A percentile compares a stretch with the other conserved stretches of the same genome.
Conservation (phyloP, 2,113 vertebrate species). For the Campylomormyrus tamandua region DNA sequence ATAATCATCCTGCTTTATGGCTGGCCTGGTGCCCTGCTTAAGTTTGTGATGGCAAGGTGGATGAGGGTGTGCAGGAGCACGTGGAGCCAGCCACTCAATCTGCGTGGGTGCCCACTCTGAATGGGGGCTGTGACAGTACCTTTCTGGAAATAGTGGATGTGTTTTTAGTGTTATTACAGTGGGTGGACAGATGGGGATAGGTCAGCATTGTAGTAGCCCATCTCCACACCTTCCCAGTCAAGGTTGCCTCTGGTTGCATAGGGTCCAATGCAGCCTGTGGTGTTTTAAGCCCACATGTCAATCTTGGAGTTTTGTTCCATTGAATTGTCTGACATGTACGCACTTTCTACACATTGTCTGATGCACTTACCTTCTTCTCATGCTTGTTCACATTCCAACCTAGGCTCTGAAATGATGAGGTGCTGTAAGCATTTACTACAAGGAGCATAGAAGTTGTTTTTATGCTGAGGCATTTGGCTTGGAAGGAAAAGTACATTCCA, state of each 20-base stretch:
- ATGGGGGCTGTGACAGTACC: neutral
- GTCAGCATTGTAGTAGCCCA: neutral
- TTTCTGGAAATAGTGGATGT: neutral
- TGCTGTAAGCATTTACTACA: neutral
- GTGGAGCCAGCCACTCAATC: neutral
- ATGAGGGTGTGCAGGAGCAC: neutral
- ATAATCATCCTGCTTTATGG: neutral
- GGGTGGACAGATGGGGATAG: neutral
- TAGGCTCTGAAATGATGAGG: neutral
- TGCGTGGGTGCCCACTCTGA: neutral
- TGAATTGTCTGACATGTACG: neutral
- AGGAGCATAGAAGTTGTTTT: neutral
- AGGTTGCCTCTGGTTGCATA: neutral
- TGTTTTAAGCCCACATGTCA: neutral
- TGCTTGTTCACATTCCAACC: neutral
- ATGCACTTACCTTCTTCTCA: neutral
- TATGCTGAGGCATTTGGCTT: slow-evolving; percentile 5
- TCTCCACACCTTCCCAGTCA: neutral
- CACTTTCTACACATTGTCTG: neutral
- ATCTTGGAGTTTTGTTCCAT: neutral
- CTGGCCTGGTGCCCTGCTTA: neutral
- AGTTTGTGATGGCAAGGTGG: neutral
- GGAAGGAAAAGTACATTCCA: slow-evolving; percentile 4
- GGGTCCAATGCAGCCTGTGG: neutral
- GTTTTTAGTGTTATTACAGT: neutral